These are phyloP conservation scores for Phyllotis vaccarum DNA, from an alignment of 2,797 vertebrate species.

Conservation along the genomic window DNA sequence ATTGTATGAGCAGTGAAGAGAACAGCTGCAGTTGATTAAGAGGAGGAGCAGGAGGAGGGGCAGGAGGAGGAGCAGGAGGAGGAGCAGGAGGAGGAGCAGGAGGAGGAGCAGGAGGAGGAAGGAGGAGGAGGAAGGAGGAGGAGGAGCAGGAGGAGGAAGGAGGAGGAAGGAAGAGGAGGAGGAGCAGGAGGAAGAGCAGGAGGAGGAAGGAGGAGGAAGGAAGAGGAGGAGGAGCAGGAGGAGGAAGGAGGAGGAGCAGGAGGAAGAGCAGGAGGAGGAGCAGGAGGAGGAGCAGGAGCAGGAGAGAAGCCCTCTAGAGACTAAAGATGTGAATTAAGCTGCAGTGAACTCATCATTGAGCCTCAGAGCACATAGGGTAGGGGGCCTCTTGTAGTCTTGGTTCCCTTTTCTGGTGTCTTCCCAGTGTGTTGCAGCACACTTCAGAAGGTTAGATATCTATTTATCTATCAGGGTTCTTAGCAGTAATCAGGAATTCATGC, in stretches of 20 bases:
- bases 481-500: not conserved
- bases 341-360: not conserved
- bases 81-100: not conserved
- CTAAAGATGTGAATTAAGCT: not conserved
- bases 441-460: not conserved
- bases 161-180: not conserved
- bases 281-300: too few species aligned
- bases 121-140: too few species aligned
- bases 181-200: too few species aligned
- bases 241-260: not conserved
- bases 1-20: not conserved
- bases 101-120: too few species aligned
- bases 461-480: not conserved
- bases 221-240: not conserved
- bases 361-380: too few species aligned
- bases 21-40: not conserved
- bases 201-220: too few species aligned
- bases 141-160: too few species aligned
- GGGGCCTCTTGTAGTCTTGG: not conserved
- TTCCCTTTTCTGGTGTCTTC: not conserved
- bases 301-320: slow-evolving; percentile 52
- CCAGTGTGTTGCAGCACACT: not conserved
- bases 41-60: not conserved
- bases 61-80: too few species aligned
- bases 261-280: not conserved